These are phyloP conservation scores for Palaemon carinicauda DNA, from an alignment of 1,140 invertebrate genomes.

Conservation along the genomic window DNA sequence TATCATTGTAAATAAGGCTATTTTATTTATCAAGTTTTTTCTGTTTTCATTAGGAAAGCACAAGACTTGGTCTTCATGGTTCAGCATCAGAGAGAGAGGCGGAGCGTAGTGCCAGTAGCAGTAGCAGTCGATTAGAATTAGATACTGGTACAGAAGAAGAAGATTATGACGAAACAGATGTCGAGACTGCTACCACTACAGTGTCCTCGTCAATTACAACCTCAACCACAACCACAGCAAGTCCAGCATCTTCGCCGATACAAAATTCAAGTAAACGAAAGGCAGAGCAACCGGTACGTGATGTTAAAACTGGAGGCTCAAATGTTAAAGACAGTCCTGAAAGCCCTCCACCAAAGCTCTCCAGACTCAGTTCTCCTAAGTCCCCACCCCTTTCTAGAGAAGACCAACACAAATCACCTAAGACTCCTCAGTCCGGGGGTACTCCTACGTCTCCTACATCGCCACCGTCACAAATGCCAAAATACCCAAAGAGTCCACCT, in stretches of 20 bases:
- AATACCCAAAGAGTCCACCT: slow-evolving; percentile 24
- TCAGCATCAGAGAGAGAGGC: background rate
- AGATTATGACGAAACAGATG: too few relatives aligned
- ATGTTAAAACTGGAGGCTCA: slow-evolving; percentile 41
- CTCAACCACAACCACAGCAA: background rate
- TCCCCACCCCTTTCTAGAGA: slow-evolving; percentile 29
- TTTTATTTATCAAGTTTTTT: too few relatives aligned
- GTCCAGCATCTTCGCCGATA: background rate
- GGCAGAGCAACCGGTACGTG: slow-evolving; percentile 41
- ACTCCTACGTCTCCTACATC: slow-evolving; percentile 9
- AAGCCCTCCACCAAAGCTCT: slow-evolving; percentile 33
- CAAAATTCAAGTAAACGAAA: slow-evolving; percentile 31
- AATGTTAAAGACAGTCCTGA: slow-evolving; percentile 35
- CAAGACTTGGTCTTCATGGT: too few relatives aligned
- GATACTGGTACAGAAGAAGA: too few relatives aligned
- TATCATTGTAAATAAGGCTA: too few relatives aligned
- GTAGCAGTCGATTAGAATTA: background rate
- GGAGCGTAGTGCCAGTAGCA: background rate
- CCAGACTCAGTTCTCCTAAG: slow-evolving; percentile 52
- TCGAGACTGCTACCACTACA: too few relatives aligned
- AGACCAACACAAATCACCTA: slow-evolving; percentile 40
- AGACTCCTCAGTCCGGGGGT: slow-evolving; percentile 28
- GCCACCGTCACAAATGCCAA: slow-evolving; percentile 25
- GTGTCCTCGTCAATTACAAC: background rate
- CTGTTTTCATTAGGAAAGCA: too few relatives aligned